Conservation (phyloP, 2,888 invertebrate genomes). For the Craniophora ligustri region DNA sequence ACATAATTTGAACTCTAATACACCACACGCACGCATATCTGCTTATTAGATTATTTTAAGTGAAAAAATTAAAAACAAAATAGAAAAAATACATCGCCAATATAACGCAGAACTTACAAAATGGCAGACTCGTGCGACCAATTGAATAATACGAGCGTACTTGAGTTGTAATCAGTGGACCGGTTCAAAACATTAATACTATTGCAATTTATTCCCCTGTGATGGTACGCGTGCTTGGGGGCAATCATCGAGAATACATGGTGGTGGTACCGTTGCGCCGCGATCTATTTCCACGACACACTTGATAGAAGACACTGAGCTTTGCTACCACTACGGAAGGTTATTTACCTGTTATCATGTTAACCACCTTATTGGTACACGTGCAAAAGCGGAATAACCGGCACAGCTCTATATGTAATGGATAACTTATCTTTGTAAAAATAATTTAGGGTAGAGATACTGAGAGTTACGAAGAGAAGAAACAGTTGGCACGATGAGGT, state of each 20-base stretch:
- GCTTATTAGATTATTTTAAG: too few relatives aligned
- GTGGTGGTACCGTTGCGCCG: slow-evolving; percentile 74
- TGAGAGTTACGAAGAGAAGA: too few relatives aligned
- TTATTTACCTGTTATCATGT: slow-evolving; percentile 44
- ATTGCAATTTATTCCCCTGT: slow-evolving; percentile 78
- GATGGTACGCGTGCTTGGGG: slow-evolving; percentile 68
- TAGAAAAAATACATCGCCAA: slow-evolving; percentile 2
- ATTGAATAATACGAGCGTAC: slow-evolving; percentile 76
- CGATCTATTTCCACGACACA: slow-evolving; percentile 74
- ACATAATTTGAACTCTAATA: too few relatives aligned
- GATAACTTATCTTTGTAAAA: too few relatives aligned
- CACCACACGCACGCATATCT: too few relatives aligned
- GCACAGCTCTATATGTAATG: too few relatives aligned
- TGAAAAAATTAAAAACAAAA: neutral
- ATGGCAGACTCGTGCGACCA: slow-evolving; percentile 63
- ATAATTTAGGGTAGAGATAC: too few relatives aligned
- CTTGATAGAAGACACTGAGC: slow-evolving; percentile 61
- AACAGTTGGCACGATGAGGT: too few relatives aligned
- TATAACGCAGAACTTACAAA: slow-evolving; percentile 57
- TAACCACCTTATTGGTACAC: too few relatives aligned
- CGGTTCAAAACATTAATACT: slow-evolving; percentile 76
- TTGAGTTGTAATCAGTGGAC: slow-evolving; percentile 73
- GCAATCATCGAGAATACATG: slow-evolving; percentile 76
- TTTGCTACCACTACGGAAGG: slow-evolving; percentile 34
- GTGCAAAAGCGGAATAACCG: too few relatives aligned